phyloP scores from a whole-genome alignment of 2,888 invertebrate species.

The Dioctria linearis region DNA sequence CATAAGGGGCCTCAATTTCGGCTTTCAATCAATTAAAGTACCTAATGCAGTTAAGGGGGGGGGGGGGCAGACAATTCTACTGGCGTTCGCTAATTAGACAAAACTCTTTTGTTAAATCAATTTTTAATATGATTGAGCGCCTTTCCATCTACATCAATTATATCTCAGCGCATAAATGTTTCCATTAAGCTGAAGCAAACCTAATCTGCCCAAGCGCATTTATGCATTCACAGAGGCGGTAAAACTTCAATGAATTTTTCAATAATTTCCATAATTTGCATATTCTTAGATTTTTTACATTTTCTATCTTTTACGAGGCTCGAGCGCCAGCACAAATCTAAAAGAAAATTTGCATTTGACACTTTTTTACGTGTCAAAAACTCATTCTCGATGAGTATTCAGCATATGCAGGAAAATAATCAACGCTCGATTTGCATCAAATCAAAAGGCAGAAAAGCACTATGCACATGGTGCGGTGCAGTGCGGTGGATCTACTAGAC shows the following conservation, averaged over 20 bases:
- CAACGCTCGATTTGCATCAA: background rate
- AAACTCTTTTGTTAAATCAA: too few relatives aligned
- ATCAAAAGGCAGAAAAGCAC: background rate
- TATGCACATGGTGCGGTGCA: background rate
- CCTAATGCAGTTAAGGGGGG: too few relatives aligned
- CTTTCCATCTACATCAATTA: too few relatives aligned
- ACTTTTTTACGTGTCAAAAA: slow-evolving; percentile 1
- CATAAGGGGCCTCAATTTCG: too few relatives aligned
- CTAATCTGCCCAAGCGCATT: background rate
- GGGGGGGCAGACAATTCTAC: too few relatives aligned
- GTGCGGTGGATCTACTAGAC: background rate
- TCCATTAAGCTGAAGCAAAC: too few relatives aligned
- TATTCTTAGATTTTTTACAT: slow-evolving; percentile 24
- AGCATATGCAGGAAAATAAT: background rate
- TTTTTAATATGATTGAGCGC: too few relatives aligned
- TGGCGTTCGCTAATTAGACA: too few relatives aligned
- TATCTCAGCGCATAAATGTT: too few relatives aligned
- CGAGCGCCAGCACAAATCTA: background rate
- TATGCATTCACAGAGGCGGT: background rate
- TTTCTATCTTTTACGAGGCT: background rate
- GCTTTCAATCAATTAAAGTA: too few relatives aligned
- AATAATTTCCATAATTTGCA: slow-evolving; percentile 38
- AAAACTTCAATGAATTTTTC: slow-evolving; percentile 14
- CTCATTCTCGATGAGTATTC: background rate
- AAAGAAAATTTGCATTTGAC: slow-evolving; percentile 5